Evolutionary conservation across 2,113 vertebrate genomes (phyloP), one percentile per base, ranked within the genome.

Genomic region (Lasiurus cinereus): DNA sequence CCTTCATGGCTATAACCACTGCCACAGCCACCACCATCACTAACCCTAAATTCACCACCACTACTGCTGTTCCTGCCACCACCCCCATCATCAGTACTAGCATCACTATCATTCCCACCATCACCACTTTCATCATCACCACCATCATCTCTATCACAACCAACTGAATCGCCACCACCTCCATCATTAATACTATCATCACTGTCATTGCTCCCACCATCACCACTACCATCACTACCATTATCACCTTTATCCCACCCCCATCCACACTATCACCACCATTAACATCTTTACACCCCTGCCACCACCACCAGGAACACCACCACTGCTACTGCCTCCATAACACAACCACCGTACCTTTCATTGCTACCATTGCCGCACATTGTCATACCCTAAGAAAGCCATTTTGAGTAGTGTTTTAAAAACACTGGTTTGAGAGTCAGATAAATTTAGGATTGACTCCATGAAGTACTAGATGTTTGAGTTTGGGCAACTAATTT

Each of bases 301-400:
- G 27, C 22, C 62, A 64, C 27, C 13, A 14, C 62, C 62, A 31
- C 62, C 27, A 10, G 11, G 22, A 27, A 27, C 4, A 62, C 7
- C 5, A 43, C 15, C 12, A 31, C 0, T 0, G 9, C 14, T 18
- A 8, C 29, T 21, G 62, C 9, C 24, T 16, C 24, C 6, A 1
- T 15, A 82, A 1, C 2, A 31, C 33, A 27, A 8, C n/a, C 66
- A 67, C 31, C 39, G 15, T 8, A 19, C 31, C 27, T 5, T 16
- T 19, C 4, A 6, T 31, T 0, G 14, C 5, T 6, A 0, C 46
- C 5, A 0, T 4, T 0, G 1, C 36, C 16, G 14, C 3, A 13
- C 13, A 1, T 4, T 16, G 24, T 9, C 67, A 4, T 10, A 3
- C 36, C 19, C 13, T 29, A 29, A 39, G 48, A 50, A 12, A 46